Percentiles rank a stretch among this genome's conserved stretches.
phyloP scores from a whole-genome alignment of 2,113 vertebrate species.

The Crotalus viridis region DNA sequence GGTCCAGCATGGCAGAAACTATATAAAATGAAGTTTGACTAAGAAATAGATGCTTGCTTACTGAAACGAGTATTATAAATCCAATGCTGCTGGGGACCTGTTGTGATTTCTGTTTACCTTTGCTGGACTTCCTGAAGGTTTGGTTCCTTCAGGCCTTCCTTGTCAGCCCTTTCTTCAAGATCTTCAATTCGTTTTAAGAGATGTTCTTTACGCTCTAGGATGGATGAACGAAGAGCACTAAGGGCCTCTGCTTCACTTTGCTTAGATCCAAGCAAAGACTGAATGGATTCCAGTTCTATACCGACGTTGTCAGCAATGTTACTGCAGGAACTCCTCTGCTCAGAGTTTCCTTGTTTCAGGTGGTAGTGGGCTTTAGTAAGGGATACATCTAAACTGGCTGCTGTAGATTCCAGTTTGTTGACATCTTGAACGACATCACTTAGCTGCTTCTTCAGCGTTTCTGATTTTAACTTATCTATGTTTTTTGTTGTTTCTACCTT shows the following conservation, averaged over 20 bases:
- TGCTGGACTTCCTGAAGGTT: constrained; percentile 85
- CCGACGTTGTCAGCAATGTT: constrained; percentile 75
- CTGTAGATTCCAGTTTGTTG: constrained; percentile 77
- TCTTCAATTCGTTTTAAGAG: constrained; percentile 84
- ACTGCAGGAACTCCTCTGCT: constrained; percentile 85
- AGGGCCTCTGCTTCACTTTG: constrained; percentile 91
- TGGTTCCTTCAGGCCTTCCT: constrained; percentile 76
- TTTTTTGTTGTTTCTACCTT: constrained; percentile 78
- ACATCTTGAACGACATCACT: constrained; percentile 68
- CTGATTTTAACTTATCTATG: constrained; percentile 81
- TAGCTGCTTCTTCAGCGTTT: constrained; percentile 76
- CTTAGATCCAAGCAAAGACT: constrained; percentile 87
- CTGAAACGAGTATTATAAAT: not conserved
- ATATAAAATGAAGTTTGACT: not conserved
- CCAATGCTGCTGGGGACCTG: not conserved
- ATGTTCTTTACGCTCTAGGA: constrained; percentile 81
- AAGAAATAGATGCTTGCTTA: not conserved
- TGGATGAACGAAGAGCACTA: constrained; percentile 75
- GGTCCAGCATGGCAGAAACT: not conserved
- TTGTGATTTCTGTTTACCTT: constrained; percentile 71
- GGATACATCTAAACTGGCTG: constrained; percentile 77
- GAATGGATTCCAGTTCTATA: constrained; percentile 79
- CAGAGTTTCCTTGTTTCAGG: constrained; percentile 67
- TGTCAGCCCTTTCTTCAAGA: constrained; percentile 79
- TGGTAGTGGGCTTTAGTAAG: constrained; percentile 88